phyloP scores from a whole-genome alignment of 2,113 vertebrate species.

The Phyllopteryx taeniolatus region DNA sequence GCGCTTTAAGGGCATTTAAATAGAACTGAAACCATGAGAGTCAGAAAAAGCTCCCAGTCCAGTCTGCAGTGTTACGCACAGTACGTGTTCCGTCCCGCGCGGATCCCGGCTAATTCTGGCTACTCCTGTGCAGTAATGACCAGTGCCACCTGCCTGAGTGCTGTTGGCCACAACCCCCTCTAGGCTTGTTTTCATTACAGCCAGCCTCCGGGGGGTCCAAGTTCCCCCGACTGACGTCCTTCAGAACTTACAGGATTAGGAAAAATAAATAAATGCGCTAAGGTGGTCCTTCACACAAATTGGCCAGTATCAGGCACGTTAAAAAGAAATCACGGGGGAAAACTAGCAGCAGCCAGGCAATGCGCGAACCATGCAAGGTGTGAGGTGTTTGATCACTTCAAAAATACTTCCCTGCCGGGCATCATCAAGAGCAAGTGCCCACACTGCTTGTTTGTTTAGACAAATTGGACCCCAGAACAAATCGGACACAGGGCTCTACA shows the following conservation, averaged over 20 bases:
- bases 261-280: constrained; percentile 65
- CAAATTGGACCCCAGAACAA: constrained; percentile 53
- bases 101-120: constrained; percentile 60
- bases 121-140: constrained; percentile 68
- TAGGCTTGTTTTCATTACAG: constrained; percentile 67
- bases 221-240: constrained; percentile 53
- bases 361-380: constrained; percentile 16
- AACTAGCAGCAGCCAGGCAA: constrained; percentile 25
- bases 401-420: constrained; percentile 7
- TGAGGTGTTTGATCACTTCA: constrained; percentile 24
- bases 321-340: constrained; percentile 37
- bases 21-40: constrained; percentile 17
- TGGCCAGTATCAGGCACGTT: constrained; percentile 49
- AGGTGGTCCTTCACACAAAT: constrained; percentile 56
- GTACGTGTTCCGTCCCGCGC: constrained; percentile 55
- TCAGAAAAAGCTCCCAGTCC: constrained; percentile 50
- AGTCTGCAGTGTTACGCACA: constrained; percentile 57
- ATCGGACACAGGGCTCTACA: constrained; percentile 58
- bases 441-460: constrained; percentile 52
- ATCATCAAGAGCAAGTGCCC: constrained; percentile 12
- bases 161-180: constrained; percentile 56
- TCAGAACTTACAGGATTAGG: constrained; percentile 69
- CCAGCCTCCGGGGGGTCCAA: constrained; percentile 61
- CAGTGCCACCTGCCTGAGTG: constrained; percentile 66
- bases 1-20: not conserved